Percentiles rank a stretch among this genome's conserved stretches.
Conservation (phyloP, 2,113 vertebrate genomes). For the Ptychochromis oligacanthus region DNA sequence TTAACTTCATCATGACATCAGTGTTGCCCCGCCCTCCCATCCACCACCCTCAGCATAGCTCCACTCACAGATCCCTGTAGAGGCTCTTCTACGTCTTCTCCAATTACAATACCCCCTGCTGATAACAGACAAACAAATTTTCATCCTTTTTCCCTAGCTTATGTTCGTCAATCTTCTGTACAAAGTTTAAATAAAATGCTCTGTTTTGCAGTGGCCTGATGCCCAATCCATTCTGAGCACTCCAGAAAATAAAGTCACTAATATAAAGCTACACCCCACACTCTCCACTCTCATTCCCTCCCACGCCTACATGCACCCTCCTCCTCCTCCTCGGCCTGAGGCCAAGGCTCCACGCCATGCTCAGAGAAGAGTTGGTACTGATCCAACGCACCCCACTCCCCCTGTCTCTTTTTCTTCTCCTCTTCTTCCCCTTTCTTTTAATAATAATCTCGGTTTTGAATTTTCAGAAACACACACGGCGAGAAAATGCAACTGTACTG, state of each 20-base stretch:
- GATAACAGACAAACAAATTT: slow-evolving; percentile 38
- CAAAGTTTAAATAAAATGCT: slow-evolving; percentile 49
- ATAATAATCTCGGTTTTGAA: slow-evolving; percentile 72
- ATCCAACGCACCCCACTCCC: slow-evolving; percentile 56
- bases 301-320: slow-evolving; percentile 49
- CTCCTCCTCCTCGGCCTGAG: slow-evolving; percentile 45
- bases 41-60: slow-evolving; percentile 18
- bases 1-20: slow-evolving; percentile 56
- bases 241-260: slow-evolving; percentile 36
- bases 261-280: slow-evolving; percentile 59
- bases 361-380: slow-evolving; percentile 68
- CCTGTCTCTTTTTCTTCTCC: background rate
- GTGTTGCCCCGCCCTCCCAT: background rate
- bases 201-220: slow-evolving; percentile 50
- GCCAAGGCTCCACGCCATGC: slow-evolving; percentile 67
- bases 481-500: slow-evolving; percentile 53
- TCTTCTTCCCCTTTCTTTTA: slow-evolving; percentile 35
- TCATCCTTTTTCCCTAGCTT: background rate
- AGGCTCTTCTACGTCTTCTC: slow-evolving; percentile 41
- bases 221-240: slow-evolving; percentile 42
- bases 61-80: slow-evolving; percentile 22
- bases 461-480: slow-evolving; percentile 63
- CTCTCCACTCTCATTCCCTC: slow-evolving; percentile 44
- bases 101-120: slow-evolving; percentile 40
- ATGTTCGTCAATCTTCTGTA: slow-evolving; percentile 21